Evolutionary conservation across 2,888 invertebrate species (phyloP), one percentile per base, ranked within the genome.

Genomic region (Nomada hirtipes): DNA sequence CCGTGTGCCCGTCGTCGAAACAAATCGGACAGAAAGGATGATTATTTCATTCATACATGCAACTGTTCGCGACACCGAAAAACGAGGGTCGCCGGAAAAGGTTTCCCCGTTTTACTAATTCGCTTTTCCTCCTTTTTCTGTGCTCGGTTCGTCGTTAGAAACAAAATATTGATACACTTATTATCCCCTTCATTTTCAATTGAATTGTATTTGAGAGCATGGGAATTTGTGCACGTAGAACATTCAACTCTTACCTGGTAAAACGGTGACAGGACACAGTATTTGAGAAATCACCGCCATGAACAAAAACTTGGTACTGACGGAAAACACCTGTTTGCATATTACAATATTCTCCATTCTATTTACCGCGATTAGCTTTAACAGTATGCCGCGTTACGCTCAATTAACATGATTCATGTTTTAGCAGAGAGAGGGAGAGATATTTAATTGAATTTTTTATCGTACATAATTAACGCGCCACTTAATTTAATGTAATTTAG

Each of bases 1-100:
- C 55, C 68, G 55, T 23, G 57, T 70, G 79, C 52, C 65, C 64
- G 74, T 57, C 71, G 59, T 70, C 72, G 63, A 42, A 65, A 57
- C 73, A 90, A 89, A 90, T 89, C 81, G 88, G 60, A 59, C 79
- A 84, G 90, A 91, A 89, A 88, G 59, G 83, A 89, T 69, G 88
- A 82, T 88, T 82, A 83, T 89, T 90, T 87, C 86, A 89, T 89
- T 87, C 85, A 76, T 83, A 78, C 61, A 76, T 67, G 59, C 81
- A 83, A 84, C 81, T 82, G 84, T 73, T 73, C 78, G 82, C 68
- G 64, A 82, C 70, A 74, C 60, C 64, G 57, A 76, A 79, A 76
- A 76, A 70, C 77, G 82, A 74, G 74, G 78, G 76, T 47, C 60
- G 63, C 50, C 20, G 15, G 47, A n/a, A 18, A 76, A 67, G 65